Base-by-base conservation (phyloP, 2,797 vertebrate species). In the Borostomias antarcticus region DNA sequence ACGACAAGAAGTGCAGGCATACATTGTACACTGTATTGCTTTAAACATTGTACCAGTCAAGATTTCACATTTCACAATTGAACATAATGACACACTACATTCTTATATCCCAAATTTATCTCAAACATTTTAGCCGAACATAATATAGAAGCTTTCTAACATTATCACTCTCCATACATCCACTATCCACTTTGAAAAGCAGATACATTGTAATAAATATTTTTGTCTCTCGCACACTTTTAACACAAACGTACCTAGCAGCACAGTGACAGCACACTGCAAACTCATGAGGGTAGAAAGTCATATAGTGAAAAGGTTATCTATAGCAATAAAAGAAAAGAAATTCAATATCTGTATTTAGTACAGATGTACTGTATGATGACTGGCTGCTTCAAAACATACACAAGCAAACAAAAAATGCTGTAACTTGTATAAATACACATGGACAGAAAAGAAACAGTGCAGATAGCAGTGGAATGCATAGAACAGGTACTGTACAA, bases 1-100 rank as follows among this genome's bases (percentile, higher is more conserved):
- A n/a, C n/a, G 40, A 45, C 40, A 45, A 45, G n/a, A 45, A 45
- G 15, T 4, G 40, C 17, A 17, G 15, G n/a, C n/a, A n/a, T n/a
- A n/a, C n/a, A n/a, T n/a, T n/a, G n/a, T 7, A 59, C n/a, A 26
- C 43, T 43, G 11, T 15, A 59, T 43, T 56, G 29, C 30, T 32
- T 56, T n/a, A 56, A 56, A 56, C 32, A 56, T 56, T 45, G 40
- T 45, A 45, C 17, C n/a, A 15, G 40, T 45, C 40, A 45, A 45
- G 40, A 6, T 45, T 45, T 45, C 40, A 45, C 40, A 17, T 45
- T 17, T 4, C n/a, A 17, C 40, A 45, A n/a, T n/a, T 45, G 3
- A 5, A 45, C 15, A 45, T 45, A 58, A 58, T 58, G 25, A 35
- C 4, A 43, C 29, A 32, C 28, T 32, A n/a, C 17, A 33, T 21